Base-by-base conservation (phyloP, 2,888 invertebrate species). In the Caenorhabditis doughertyi region DNA sequence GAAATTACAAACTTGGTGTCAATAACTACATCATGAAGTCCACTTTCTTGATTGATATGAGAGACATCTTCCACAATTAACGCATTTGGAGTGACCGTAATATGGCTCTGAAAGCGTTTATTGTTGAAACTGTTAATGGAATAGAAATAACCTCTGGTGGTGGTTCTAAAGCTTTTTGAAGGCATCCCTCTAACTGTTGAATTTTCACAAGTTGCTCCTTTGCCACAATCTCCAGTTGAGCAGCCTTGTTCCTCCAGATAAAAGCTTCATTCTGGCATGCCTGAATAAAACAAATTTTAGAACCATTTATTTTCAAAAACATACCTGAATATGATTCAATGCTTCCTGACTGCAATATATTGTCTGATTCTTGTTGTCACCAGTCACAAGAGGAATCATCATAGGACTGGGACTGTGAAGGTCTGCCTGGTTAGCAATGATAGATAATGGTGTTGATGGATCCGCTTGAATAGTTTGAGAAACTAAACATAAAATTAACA, bases 191-290 rank as follows among this genome's bases (percentile, higher is more conserved):
- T 1, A 73, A 53, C 8, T 82, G 73, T 27, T 81, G 77, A 39
- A 85, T 74, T 49, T 85, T 87, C 21, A 86, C n/a, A 9, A 91
- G 79, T 62, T 90, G 89, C 39, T 91, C 89, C 68, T 89, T 87
- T 5, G 90, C 83, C 8, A 90, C 85, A 62, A 91, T 84, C 76
- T 91, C 91, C 65, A 91, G 81, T 60, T 91, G 89, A 2, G 91
- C 90, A 3, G 91, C 89, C 77, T 91, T 91, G 60, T 89, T 92
- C 21, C 92, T 76, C 91, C 91, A 92, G 25, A 90, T 87, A 35
- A 90, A 83, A 0, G 91, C 90, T 79, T 92, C 92, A 70, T 90
- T 89, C 62, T 91, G 89, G 79, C 89, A 91, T 3, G 92, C 92
- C 89, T 91, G 27, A 44, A 79, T 18, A n/a, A n/a, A n/a, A n/a